Evolutionary conservation across 2,888 invertebrate species (phyloP), one percentile per base, ranked within the genome.

Genomic region (Orthonevra nobilis): DNA sequence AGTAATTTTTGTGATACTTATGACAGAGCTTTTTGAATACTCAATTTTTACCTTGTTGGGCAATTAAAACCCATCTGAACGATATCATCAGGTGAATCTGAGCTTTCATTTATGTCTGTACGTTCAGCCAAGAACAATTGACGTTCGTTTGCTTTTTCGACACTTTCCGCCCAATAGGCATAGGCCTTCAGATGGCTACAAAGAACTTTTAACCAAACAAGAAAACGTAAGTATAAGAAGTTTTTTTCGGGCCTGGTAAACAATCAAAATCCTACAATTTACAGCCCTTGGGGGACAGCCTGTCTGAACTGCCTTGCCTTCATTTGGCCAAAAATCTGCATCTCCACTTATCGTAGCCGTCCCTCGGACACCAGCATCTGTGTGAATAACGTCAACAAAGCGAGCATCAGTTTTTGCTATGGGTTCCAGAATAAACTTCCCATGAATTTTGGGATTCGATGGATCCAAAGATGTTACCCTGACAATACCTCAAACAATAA

Each of bases 311-410:
- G 90, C 89, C 82, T 89, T 90, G 0, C 92, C 92, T 0, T 90
- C 90, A 81, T 92, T 92, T 0, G 92, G 92, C 92, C 92, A 92
- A 85, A 92, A 92, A 83, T 92, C 92, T 0, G 88, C 91, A 0
- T 91, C 91, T 0, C 92, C 92, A 0, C 91, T 91, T 14, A 86
- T 84, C 0, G 90, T 89, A 0, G 91, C 91, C 0, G 0, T 91
- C n/a, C 74, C 74, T 4, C 4, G 10, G 0, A n/a, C 26, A 0
- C 0, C 92, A 0, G 92, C 91, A 82, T 93, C 92, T 0, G 94
- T 93, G 84, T 94, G 94, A 75, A 94, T 93, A 2, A 93, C 90
- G 85, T 94, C 92, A 0, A 92, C 92, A 46, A 92, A 91, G 42
- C 90, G 90, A 0, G 92, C 92, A 84, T 92, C 92, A 9, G 1